A percentile compares a stretch with the other conserved stretches of the same genome.
Conservation (phyloP, 1,140 invertebrate species). For the Zaprionus inermis region DNA sequence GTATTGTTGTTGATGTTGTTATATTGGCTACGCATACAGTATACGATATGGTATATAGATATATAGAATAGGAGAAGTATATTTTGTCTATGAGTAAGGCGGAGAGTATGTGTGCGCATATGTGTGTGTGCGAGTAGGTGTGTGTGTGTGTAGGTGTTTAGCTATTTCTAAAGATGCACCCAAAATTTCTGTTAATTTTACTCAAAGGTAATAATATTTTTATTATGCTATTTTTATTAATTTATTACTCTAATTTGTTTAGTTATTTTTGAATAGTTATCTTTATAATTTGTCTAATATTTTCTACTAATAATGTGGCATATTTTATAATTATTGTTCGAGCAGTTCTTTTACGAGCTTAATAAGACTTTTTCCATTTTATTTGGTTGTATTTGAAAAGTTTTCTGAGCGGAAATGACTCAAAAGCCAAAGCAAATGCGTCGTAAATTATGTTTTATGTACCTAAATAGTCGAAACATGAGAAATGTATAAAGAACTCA, state of each 20-base stretch:
- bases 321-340: background rate
- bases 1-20: conserved; percentile 64
- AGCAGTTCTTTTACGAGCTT: background rate
- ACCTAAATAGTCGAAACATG: conserved; percentile 5
- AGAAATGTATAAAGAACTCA: conserved; percentile 15
- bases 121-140: conserved; percentile 10
- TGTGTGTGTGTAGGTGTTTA: conserved; percentile 7
- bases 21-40: conserved; percentile 60
- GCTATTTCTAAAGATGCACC: conserved; percentile 7
- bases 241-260: background rate
- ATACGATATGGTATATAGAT: conserved; percentile 25
- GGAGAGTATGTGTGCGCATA: background rate
- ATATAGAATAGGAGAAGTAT: conserved; percentile 4
- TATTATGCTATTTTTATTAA: too few species aligned
- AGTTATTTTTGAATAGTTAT: background rate
- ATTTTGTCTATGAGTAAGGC: conserved; percentile 8
- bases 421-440: background rate
- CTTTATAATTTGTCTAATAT: background rate
- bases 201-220: background rate
- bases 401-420: background rate
- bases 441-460: background rate
- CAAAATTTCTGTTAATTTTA: background rate
- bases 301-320: background rate
- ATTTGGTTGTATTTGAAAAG: background rate
- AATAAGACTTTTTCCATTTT: background rate